phyloP scores from a whole-genome alignment of 92 coral and sea anemone genomes.

The Porites lobata region DNA sequence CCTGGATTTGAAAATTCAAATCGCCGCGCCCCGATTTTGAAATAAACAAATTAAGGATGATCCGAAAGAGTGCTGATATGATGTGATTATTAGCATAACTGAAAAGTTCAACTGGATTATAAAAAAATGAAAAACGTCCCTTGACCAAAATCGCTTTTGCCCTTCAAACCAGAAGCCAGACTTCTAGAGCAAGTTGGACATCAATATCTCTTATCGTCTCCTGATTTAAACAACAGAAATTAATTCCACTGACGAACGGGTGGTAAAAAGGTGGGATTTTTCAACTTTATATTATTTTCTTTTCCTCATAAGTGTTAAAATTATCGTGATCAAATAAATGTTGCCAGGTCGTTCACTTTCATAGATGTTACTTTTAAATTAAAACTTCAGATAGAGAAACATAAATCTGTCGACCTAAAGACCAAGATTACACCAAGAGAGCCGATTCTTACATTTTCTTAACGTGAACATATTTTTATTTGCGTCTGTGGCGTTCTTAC shows the following conservation, averaged over 20 bases:
- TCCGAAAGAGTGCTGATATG: constrained; percentile 47
- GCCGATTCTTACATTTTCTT: background rate
- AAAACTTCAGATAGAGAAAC: background rate
- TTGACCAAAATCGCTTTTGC: constrained; percentile 37
- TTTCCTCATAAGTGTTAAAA: background rate
- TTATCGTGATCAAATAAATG: constrained; percentile 26
- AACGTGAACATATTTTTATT: background rate
- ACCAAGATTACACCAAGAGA: background rate
- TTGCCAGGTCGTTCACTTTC: background rate
- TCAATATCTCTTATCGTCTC: background rate
- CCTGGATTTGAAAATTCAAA: background rate
- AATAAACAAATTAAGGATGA: constrained; percentile 80
- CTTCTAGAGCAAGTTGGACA: background rate
- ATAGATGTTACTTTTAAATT: constrained; percentile 5
- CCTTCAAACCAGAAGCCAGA: constrained; percentile 13
- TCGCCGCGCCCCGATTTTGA: constrained; percentile 72
- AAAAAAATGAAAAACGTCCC: constrained; percentile 10
- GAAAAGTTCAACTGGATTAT: constrained; percentile 37
- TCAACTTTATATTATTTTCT: background rate
- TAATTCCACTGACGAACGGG: constrained; percentile 12
- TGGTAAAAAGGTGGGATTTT: constrained; percentile 45
- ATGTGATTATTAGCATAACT: constrained; percentile 36
- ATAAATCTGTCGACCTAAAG: background rate
- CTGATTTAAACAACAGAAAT: background rate
- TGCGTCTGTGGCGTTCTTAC: background rate